Evolutionary conservation across 2,797 vertebrate species (phyloP).

Genomic region (Pampus argenteus): DNA sequence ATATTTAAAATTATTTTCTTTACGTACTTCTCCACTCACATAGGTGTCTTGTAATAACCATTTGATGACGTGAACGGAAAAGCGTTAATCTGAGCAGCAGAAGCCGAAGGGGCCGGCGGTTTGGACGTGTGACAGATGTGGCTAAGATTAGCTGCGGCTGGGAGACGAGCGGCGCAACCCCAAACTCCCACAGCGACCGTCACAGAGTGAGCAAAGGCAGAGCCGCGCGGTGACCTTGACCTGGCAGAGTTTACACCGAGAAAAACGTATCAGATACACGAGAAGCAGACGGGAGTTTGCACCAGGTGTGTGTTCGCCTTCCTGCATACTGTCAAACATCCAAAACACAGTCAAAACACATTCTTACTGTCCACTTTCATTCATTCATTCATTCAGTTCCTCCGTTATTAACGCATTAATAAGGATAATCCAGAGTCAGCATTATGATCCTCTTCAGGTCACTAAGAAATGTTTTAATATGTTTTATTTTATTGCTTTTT

Average conservation of each 20-base stretch:
- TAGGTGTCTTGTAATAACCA: neutral
- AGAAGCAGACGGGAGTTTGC: neutral
- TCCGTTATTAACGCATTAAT: too few species aligned
- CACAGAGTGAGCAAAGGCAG: slow-evolving; percentile 38
- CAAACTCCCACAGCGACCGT: slow-evolving; percentile 69
- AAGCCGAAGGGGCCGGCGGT: slow-evolving; percentile 11
- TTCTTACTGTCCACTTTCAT: neutral
- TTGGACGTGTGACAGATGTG: slow-evolving; percentile 58
- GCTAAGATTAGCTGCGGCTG: slow-evolving; percentile 63
- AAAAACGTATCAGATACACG: neutral
- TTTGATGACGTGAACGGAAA: slow-evolving; percentile 11
- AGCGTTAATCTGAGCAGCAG: slow-evolving; percentile 31
- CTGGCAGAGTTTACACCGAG: slow-evolving; percentile 27
- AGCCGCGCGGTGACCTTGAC: slow-evolving; percentile 49
- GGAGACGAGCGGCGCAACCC: slow-evolving; percentile 59
- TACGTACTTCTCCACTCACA: slow-evolving; percentile 6
- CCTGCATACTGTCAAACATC: slow-evolving; percentile 1
- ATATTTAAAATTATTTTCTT: neutral
- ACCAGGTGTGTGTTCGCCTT: slow-evolving; percentile 11
- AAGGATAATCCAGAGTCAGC: too few species aligned
- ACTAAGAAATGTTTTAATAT: too few species aligned
- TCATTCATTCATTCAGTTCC: slow-evolving; percentile 1
- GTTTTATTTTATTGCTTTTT: neutral
- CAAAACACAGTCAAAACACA: neutral
- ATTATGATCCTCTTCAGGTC: too few species aligned